Evolutionary conservation across 2,797 vertebrate genomes (phyloP), one percentile per base, ranked within the genome.

Genomic region (Denticeps clupeoides): DNA sequence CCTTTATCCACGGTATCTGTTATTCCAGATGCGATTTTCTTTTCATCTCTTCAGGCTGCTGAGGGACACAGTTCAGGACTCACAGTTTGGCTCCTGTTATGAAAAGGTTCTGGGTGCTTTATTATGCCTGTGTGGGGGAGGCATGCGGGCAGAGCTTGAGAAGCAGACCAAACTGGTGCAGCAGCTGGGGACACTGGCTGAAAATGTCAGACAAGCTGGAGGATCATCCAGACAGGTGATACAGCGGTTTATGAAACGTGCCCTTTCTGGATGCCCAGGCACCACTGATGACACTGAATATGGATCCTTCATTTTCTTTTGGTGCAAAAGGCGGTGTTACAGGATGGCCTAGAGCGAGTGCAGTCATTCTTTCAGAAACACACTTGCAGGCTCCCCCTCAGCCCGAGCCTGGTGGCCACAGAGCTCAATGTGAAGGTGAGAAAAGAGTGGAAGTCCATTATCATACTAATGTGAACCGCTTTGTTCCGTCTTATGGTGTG

Each of bases 371-470:
- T 96, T 77, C 74, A 89, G 70, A 90, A 77, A 71, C 89, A 86
- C 68, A 86, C 74, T 62, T 95, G 91, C 45, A 81, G 88, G 42
- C 77, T 99, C 32, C 95, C 95, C 35, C 90, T 97, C 49, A 88
- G 85, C 64, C 90, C 93, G 59, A 93, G 93, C 62, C 81, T 97
- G 51, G 88, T 93, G 64, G 91, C 91, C 58, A 96, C 91, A 60
- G 89, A 90, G 50, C 78, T 98, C 23, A 97, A 95, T 66, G 55
- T 89, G 58, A 99, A 99, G 89, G 95, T 99, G 67, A 53, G 50
- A 23, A 4, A 12, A 47, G 16, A 15, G 22, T 35, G 44, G 16
- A 28, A 41, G 29, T 45, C 5, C n/a, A n/a, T n/a, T n/a, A n/a
- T n/a, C n/a, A n/a, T n/a, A n/a, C n/a, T n/a, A n/a, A n/a, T n/a